Base-by-base conservation (phyloP, 64 coral and sea anemone genomes). In the Porites lutea region DNA sequence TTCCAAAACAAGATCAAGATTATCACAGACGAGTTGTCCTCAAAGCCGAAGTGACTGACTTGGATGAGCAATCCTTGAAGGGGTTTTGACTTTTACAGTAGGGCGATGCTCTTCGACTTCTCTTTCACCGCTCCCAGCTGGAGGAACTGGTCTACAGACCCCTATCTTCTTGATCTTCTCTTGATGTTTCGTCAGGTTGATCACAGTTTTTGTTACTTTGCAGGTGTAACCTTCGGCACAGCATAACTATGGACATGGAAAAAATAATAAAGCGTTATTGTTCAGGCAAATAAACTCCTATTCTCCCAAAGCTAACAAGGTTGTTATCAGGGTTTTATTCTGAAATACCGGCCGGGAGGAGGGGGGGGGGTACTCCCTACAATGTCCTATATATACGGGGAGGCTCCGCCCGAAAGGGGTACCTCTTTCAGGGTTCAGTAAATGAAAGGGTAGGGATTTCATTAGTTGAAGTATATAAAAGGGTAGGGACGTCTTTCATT, bases 161-260 rank as follows among this genome's bases (percentile, higher is more conserved):
- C 81, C 81, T 9, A 84, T 22, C 7, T 69, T 68, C 69, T 3
- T 76, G 8, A 12, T 84, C 51, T 52, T 84, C 46, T 11, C 69
- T 19, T 68, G 18, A 8, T 15, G 1, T 45, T 51, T 84, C 13
- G 81, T 84, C 81, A 9, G 18, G 47, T 84, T 84, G 63, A 10
- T 20, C 2, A 47, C 64, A 13, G 13, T 7, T 13, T 52, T 16
- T 48, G 11, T 18, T 48, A 47, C 8, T 63, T 43, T 65, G 65
- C 81, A 84, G 1, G 81, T 84, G 45, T 68, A 84, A 21, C 81
- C 81, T 52, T 18, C 44, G n/a, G 47, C 10, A 15, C 81, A 84
- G 81, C 81, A 84, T 51, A 84, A 46, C 81, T 84, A 21, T 83
- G 5, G 52, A 1, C 10, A 84, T n/a, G 23, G 4, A 43, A 12